These are phyloP conservation scores for Machimus rusticus DNA, from an alignment of 2,888 invertebrate genomes.

Conservation along the genomic window DNA sequence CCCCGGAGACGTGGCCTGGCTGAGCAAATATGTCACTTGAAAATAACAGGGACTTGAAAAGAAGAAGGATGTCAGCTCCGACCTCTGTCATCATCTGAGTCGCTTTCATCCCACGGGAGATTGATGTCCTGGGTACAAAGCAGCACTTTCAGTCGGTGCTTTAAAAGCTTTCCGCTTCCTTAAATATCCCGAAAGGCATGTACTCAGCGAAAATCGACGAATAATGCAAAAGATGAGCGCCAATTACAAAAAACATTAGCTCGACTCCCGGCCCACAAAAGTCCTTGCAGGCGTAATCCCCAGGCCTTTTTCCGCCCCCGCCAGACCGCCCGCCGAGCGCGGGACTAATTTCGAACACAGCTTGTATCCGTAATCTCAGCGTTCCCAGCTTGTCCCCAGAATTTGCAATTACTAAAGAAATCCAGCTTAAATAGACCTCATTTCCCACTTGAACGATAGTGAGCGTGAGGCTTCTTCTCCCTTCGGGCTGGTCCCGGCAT, in stretches of 20 bases:
- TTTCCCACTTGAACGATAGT: neutral
- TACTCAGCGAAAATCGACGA: neutral
- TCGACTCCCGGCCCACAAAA: neutral
- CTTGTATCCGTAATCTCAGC: constrained; percentile 1
- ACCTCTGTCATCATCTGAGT: neutral
- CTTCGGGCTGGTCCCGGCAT: neutral
- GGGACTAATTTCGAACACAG: neutral
- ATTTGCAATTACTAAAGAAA: constrained; percentile 23
- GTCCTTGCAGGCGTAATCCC: neutral
- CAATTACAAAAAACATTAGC: constrained; percentile 21
- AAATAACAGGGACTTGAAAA: neutral
- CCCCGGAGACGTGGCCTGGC: neutral
- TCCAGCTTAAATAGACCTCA: constrained; percentile 15
- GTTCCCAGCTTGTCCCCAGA: constrained; percentile 1
- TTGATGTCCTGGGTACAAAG: neutral
- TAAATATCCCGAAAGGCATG: neutral
- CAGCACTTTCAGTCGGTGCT: neutral
- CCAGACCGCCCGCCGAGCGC: neutral
- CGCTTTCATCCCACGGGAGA: neutral
- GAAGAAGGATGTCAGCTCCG: neutral
- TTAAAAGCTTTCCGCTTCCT: neutral
- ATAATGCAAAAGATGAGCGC: neutral
- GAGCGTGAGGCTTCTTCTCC: neutral
- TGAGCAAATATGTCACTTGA: neutral
- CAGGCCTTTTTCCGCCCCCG: neutral